phyloP scores from a whole-genome alignment of 2,797 vertebrate species.

The Antrozous pallidus region DNA sequence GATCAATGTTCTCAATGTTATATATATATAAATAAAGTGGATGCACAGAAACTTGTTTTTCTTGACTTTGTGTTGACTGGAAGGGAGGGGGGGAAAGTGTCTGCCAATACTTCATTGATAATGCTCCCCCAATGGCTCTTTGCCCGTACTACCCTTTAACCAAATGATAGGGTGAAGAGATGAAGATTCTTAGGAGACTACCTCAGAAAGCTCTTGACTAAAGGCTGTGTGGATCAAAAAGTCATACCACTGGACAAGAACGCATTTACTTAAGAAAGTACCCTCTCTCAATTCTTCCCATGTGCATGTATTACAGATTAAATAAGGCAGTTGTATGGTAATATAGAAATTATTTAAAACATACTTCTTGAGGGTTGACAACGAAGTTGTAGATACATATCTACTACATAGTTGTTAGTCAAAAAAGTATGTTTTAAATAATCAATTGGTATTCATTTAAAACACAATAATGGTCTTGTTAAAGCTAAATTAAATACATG shows the following conservation, averaged over 20 bases:
- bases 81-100: background rate
- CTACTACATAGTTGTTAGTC: conserved; percentile 57
- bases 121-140: background rate
- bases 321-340: conserved; percentile 42
- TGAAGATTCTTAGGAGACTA: background rate
- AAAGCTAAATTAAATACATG: conserved; percentile 68
- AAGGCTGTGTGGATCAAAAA: background rate
- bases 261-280: conserved; percentile 20
- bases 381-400: conserved; percentile 48
- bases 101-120: background rate
- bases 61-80: background rate
- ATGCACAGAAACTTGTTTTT: background rate
- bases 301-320: conserved; percentile 33
- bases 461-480: conserved; percentile 62
- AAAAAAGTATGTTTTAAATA: conserved; percentile 64
- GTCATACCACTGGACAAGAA: background rate
- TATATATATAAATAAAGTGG: background rate
- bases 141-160: rapidly evolving
- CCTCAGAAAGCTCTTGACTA: background rate
- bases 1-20: background rate
- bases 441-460: conserved; percentile 73
- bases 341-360: conserved; percentile 67
- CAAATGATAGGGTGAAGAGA: rapidly evolving
- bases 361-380: conserved; percentile 68
- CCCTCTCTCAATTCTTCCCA: conserved; percentile 12